Conservation (phyloP, 2,888 invertebrate species). For the Stenurella melanura region DNA sequence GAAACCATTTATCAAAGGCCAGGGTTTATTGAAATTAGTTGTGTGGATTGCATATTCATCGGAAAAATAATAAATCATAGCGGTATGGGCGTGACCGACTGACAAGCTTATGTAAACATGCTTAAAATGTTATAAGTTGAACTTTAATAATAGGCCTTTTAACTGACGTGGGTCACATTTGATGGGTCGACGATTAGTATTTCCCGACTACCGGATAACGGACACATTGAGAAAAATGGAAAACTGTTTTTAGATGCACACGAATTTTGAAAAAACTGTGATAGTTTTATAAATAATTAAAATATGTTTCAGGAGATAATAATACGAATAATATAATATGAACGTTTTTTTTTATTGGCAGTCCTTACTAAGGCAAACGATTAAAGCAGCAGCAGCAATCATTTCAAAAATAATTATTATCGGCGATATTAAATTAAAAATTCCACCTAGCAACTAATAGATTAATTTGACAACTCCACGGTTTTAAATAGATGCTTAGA, state of each 20-base stretch:
- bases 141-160: slow-evolving; percentile 68
- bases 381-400: no score
- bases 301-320: no score
- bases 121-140: slow-evolving; percentile 56
- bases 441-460: no score
- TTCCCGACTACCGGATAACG: slow-evolving; percentile 32
- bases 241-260: background rate
- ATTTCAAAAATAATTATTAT: no score
- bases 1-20: slow-evolving; percentile 69
- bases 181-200: slow-evolving; percentile 29
- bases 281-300: no score
- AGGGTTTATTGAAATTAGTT: slow-evolving; percentile 71
- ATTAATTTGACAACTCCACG: no score
- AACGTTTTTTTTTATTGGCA: no score
- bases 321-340: no score
- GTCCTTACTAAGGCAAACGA: no score
- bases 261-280: no score
- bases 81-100: slow-evolving; percentile 58
- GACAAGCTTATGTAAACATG: slow-evolving; percentile 65
- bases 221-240: background rate
- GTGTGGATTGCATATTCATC: slow-evolving; percentile 72
- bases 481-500: no score
- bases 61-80: slow-evolving; percentile 70
- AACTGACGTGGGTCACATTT: slow-evolving; percentile 43
- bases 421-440: no score